Evolutionary conservation across 2,888 invertebrate genomes (phyloP), one percentile per base, ranked within the genome.

Genomic region (Tiliacea citrago): DNA sequence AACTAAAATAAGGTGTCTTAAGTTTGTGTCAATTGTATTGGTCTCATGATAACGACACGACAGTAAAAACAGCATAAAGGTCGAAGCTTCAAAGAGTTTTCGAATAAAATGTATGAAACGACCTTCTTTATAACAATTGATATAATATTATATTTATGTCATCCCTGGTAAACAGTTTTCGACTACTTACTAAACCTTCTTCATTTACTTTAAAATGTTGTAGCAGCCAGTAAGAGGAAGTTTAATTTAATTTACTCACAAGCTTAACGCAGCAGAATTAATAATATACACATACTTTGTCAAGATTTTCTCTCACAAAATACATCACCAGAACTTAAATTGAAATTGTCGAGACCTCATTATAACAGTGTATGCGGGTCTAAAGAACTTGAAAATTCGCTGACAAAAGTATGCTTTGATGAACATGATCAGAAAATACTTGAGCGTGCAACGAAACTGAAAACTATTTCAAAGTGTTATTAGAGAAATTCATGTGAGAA

Each of bases 381-480:
- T 63, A 47, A 47, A 78, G 55, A 24, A 60, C 47, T 74, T 35
- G 45, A 7, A 57, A 60, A 68, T 71, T 49, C 9, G 75, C 83
- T 79, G 70, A 79, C 83, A 79, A 29, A 71, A 75, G 81, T 45
- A 49, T 29, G 47, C 58, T 70, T 68, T 81, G 60, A 79, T 68
- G 60, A 82, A 71, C 39, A 13, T 2, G 47, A 68, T 70, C 63
- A 21, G 55, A 55, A 69, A 82, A 57, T 49, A 13, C 21, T 67
- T 29, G 24, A 65, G 63, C 18, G 21, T 65, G 51, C 57, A 58
- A 57, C 47, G 66, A 57, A 73, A 67, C 10, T 60, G 49, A 8
- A 66, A 77, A 68, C 45, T 77, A 49, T 65, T 55, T 69, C 12
- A 24, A 12, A 2, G 12, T 21, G n/a, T 57, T 35, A 8, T 10